Evolutionary conservation across 2,888 invertebrate species (phyloP), one percentile per base, ranked within the genome.

Genomic region (Nasonia oneida): DNA sequence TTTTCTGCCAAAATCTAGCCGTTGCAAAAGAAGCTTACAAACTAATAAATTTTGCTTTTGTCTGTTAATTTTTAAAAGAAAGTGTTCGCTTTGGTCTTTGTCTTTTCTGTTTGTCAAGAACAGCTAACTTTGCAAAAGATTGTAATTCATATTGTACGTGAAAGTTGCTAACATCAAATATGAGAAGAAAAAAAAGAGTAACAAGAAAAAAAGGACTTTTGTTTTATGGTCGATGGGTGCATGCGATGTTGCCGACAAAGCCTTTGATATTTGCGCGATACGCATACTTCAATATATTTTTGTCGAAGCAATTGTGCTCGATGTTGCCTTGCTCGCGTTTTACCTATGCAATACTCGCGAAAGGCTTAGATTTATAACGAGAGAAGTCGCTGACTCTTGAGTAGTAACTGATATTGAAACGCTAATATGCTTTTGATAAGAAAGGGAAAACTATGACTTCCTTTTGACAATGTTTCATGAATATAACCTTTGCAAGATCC

Each of bases 161-260:
- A 3, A 12, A 71, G 18, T 18, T 53, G 33, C 57, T 33, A 79
- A 33, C n/a, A 50, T 29, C 18, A 10, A 29, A 61, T 42, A 64
- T 42, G 39, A 29, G 15, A 71, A 37, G 71, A 57, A 73, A 4
- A 57, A 29, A 71, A 76, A 15, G 39, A 73, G 61, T 14, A 37
- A 37, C 39, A 47, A 39, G 37, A 64, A 67, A 67, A 67, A 78
- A 86, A 84, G 81, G 82, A 73, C 84, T 83, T 67, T 84, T 85
- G 81, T 87, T 81, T 85, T 84, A 81, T 71, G 86, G 88, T 89
- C 89, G 85, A 92, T 94, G 92, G 89, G 88, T 92, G 92, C 92
- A 92, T 92, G 92, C 88, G 86, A 88, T 90, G 90, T 91, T 91
- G 88, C 89, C 89, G 90, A 88, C 50, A 42, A 67, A 70, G 77